A percentile compares a stretch with the other conserved stretches of the same genome.
phyloP scores from a whole-genome alignment of 35 echinoderm and acorn worm species.

The Apostichopus californicus region DNA sequence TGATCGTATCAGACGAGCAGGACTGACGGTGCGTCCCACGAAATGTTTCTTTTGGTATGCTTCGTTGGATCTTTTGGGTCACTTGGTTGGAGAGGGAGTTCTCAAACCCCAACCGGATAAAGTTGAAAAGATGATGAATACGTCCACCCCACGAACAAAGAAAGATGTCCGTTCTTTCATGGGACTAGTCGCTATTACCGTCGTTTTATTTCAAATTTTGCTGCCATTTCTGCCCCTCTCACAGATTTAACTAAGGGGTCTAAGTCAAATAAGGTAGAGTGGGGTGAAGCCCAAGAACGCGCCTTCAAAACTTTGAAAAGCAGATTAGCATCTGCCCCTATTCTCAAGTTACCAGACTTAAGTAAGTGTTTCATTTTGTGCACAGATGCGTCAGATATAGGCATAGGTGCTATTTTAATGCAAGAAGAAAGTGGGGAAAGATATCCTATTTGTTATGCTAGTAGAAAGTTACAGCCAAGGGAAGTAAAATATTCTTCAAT shows the following conservation, averaged over 20 bases:
- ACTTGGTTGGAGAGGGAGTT: constrained; percentile 14
- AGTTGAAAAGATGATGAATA: constrained; percentile 9
- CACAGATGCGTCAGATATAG: constrained; percentile 2
- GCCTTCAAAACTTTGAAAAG: constrained; percentile 3
- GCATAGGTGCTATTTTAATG: constrained; percentile 44
- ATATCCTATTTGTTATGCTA: constrained; percentile 56
- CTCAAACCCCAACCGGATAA: constrained; percentile 33
- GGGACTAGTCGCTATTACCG: constrained; percentile 37
- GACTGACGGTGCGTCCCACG: constrained; percentile 33
- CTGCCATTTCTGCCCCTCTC: constrained; percentile 50
- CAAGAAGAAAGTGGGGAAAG: too few relatives aligned
- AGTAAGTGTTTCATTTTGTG: too few relatives aligned
- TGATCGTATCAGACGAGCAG: neutral
- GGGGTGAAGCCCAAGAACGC: constrained; percentile 18
- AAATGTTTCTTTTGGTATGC: constrained; percentile 41
- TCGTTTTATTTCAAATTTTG: constrained; percentile 61
- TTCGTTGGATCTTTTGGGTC: constrained; percentile 46
- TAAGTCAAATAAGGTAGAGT: neutral
- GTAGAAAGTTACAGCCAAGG: constrained; percentile 27
- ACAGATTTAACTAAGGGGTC: constrained; percentile 34
- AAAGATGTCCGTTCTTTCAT: constrained; percentile 59
- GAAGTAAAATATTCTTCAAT: constrained; percentile 46
- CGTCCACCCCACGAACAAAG: constrained; percentile 37
- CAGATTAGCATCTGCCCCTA: too few relatives aligned
- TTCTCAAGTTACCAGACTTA: too few relatives aligned